Evolutionary conservation across 2,797 vertebrate genomes (phyloP), one percentile per base, ranked within the genome.

Genomic region (Sebastiscus albofasciatus): DNA sequence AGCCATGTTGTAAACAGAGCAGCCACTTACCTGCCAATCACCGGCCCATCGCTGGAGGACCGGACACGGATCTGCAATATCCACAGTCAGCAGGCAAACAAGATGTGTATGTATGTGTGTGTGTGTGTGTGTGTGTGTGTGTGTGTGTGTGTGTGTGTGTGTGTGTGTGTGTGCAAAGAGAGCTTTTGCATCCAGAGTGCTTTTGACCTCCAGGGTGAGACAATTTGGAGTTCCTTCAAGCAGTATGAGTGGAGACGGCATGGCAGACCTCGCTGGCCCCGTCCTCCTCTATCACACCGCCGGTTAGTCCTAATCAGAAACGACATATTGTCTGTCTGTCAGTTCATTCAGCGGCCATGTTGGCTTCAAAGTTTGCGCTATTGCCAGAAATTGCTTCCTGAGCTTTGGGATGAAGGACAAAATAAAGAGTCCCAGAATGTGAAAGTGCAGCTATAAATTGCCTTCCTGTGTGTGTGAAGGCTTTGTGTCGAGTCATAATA

Each of bases 61-160:
- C 67, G 77, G 93, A 92, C 93, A 93, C 82, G 80, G 92, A 94
- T 93, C 92, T 91, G 89, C 90, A 94, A 94, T 91, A 87, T 94
- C 92, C 94, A 91, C 93, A 95, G 92, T 96, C 95, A 96, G 95
- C 94, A 95, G 90, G 90, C 92, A 95, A 95, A 94, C 91, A 93
- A 86, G 81, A 54, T 65, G 70, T n/a, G 65, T 29, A 10, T 67
- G 62, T 65, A 29, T 65, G 36, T 64, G 61, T 65, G 14, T 42
- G 36, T 42, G 34, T 64, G 61, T 36, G 16, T 66, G 5, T 67
- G 76, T 61, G 55, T 52, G 66, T 60, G 67, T 78, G 46, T 75
- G 52, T 61, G n/a, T 71, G 27, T 74, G 69, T 77, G 49, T 64
- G 39, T 62, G 62, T 67, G 52, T 69, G 69, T 77, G 62, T 68